Evolutionary conservation across 1,140 invertebrate species (phyloP).

Genomic region (Sycobia sp.): DNA sequence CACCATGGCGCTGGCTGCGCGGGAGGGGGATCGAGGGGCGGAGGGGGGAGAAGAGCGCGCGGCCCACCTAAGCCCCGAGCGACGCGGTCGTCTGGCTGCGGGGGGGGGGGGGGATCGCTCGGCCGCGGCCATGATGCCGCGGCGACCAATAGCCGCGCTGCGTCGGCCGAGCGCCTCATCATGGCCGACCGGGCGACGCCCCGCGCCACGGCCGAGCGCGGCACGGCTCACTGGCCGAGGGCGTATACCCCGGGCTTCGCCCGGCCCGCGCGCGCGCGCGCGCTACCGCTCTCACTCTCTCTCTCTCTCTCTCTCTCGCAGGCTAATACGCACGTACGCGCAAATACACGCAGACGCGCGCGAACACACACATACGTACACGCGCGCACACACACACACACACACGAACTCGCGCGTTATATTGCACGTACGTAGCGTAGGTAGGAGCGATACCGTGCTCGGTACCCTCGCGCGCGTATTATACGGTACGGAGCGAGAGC

Average conservation of each 20-base stretch:
- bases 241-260: constrained; percentile 60
- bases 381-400: no score
- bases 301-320: constrained; percentile 35
- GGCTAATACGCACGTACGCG: no score
- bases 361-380: no score
- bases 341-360: no score
- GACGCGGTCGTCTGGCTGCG: background rate
- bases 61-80: background rate
- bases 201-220: constrained; percentile 49
- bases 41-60: background rate
- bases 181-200: constrained; percentile 58
- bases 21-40: background rate
- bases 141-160: constrained; percentile 47
- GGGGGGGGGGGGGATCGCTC: background rate
- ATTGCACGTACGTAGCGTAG: no score
- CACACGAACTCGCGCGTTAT: no score
- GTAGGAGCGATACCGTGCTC: no score
- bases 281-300: constrained; percentile 25
- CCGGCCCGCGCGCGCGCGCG: constrained; percentile 46
- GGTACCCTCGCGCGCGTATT: no score
- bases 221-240: constrained; percentile 54
- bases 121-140: constrained; percentile 55
- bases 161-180: constrained; percentile 48
- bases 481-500: no score
- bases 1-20: background rate